phyloP scores from a whole-genome alignment of 2,113 vertebrate species.

The Hippopotamus amphibius region DNA sequence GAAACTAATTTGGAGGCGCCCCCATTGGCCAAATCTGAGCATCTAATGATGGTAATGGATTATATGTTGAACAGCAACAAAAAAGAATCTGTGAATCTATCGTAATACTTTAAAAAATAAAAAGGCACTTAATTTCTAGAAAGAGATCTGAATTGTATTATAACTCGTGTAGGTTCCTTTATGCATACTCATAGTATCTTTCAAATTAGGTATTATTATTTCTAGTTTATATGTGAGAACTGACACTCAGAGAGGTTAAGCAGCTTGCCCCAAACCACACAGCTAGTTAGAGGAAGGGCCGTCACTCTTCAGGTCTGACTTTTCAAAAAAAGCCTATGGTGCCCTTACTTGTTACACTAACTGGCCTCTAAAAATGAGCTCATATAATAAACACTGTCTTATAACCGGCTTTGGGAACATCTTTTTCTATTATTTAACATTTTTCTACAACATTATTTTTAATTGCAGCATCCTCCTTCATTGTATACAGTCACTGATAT shows the following conservation, averaged over 20 bases:
- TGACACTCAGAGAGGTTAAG: conserved; percentile 1
- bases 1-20: not conserved
- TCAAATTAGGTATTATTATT: conserved; percentile 18
- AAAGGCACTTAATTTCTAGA: not conserved
- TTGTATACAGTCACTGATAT: not conserved
- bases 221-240: not conserved
- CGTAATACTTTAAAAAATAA: not conserved
- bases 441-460: conserved; percentile 31
- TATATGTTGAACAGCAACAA: not conserved
- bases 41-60: not conserved
- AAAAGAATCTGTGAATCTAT: not conserved
- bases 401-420: not conserved
- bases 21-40: not conserved
- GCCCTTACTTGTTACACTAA: not conserved
- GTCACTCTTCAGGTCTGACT: not conserved
- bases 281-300: not conserved
- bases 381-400: not conserved
- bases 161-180: not conserved
- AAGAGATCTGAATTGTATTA: not conserved
- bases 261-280: not conserved
- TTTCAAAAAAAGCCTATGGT: not conserved
- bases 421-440: not conserved
- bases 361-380: not conserved
- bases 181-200: not conserved
- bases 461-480: not conserved